Base-by-base conservation (phyloP, 2,113 vertebrate genomes). In the Redunca redunca region DNA sequence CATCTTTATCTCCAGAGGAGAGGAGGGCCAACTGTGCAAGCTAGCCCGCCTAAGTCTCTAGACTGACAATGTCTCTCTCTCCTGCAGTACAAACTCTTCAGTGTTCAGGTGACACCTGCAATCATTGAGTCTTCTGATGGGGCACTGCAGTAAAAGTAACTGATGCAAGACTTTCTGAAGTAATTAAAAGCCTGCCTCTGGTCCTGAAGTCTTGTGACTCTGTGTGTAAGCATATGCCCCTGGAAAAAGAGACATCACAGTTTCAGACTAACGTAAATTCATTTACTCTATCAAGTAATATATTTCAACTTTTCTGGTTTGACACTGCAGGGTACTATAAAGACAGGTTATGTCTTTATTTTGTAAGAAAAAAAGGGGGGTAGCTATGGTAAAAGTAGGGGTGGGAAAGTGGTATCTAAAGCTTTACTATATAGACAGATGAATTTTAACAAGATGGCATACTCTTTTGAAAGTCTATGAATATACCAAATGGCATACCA, bases 151-250 rank as follows among this genome's bases (percentile, higher is more conserved):
- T 50, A 81, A 52, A 46, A 67, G n/a, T 16, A 71, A 50, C 5
- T 15, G 50, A 40, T 13, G 30, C 6, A 77, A 74, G 74, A 50
- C 60, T 62, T 82, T 81, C n/a, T 30, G 19, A 23, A 53, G 16
- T 80, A 43, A 81, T 86, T 52, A 86, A 58, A 86, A 77, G 36
- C 26, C 71, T 95, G 6, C 52, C 28, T 90, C 57, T 95, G 25
- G 53, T 94, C 55, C 40, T 57, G 30, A 77, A 33, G 11, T 57
- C 26, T 93, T 9, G 25, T n/a, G 21, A 87, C 28, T 46, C 0
- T 30, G 26, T 43, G 19, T 43, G 26, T 33, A 53, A n/a, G 50
- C 21, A n/a, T 14, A 36, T 36, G 80, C 12, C 33, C 33, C 4
- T n/a, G 30, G 28, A 52, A 33, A 36, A 53, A 25, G 48, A 82